Conservation (phyloP, 2,797 vertebrate genomes). For the Onychomys torridus region DNA sequence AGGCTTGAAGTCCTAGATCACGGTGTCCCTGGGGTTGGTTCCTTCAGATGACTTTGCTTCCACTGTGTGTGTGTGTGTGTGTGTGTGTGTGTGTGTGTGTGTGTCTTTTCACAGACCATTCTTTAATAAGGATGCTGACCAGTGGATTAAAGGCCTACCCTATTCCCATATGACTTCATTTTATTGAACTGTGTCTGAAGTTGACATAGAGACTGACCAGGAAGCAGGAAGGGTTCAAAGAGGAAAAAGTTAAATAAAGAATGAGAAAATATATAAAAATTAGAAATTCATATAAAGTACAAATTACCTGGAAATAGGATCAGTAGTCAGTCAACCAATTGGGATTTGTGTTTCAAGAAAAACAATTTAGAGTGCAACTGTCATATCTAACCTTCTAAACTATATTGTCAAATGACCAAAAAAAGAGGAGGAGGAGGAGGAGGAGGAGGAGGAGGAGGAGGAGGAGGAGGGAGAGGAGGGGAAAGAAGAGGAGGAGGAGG, state of each 20-base stretch:
- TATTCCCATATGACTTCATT: neutral
- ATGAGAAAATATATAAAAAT: neutral
- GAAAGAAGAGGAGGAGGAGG: accelerated
- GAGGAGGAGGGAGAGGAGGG: neutral
- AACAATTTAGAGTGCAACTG: neutral
- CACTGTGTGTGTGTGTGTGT: neutral
- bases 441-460: neutral
- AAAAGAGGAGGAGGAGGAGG: neutral
- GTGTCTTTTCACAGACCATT: neutral
- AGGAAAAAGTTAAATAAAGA: neutral
- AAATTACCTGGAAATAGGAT: neutral
- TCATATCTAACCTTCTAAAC: no score
- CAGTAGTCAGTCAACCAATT: neutral
- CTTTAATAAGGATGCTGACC: neutral
- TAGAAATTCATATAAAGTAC: neutral
- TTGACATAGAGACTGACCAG: neutral
- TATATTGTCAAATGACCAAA: neutral
- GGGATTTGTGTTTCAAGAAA: neutral
- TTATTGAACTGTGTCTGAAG: neutral
- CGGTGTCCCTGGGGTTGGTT: neutral
- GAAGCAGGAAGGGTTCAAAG: neutral
- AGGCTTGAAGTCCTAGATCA: neutral
- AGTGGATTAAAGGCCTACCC: neutral
- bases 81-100: neutral
- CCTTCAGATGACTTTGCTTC: neutral